phyloP scores from a whole-genome alignment of 2,888 invertebrate genomes.

The Diaprepes abbreviatus region DNA sequence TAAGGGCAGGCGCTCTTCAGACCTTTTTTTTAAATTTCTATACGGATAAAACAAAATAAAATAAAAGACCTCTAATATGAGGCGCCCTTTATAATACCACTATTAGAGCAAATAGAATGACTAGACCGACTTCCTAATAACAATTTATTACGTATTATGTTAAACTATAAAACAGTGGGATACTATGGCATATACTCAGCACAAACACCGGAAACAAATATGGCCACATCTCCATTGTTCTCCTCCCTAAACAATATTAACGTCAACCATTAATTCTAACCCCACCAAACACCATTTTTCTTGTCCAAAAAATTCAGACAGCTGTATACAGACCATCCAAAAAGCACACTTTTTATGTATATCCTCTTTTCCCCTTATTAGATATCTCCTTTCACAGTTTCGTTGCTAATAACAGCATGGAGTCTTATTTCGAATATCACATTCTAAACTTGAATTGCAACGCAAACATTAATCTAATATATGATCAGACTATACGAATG shows the following conservation, averaged over 20 bases:
- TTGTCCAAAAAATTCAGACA: slow-evolving; percentile 47
- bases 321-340: slow-evolving; percentile 47
- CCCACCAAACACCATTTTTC: slow-evolving; percentile 43
- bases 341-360: slow-evolving; percentile 31
- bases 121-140: too few relatives aligned
- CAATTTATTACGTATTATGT: too few relatives aligned
- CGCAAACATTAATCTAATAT: neutral
- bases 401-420: slow-evolving; percentile 33
- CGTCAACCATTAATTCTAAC: slow-evolving; percentile 38
- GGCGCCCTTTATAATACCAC: too few relatives aligned
- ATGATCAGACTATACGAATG: slow-evolving; percentile 12
- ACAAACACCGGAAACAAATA: slow-evolving; percentile 19
- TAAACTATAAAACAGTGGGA: neutral
- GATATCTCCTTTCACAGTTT: slow-evolving; percentile 13
- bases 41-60: too few relatives aligned
- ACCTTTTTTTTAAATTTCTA: too few relatives aligned
- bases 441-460: slow-evolving; percentile 12
- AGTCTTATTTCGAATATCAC: slow-evolving; percentile 15
- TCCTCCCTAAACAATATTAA: slow-evolving; percentile 37
- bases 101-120: too few relatives aligned
- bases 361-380: slow-evolving; percentile 12
- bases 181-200: neutral
- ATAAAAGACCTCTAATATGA: too few relatives aligned
- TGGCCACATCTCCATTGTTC: slow-evolving; percentile 31
- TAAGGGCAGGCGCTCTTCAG: too few relatives aligned